Conservation (phyloP, 2,797 vertebrate species). For the Todus mexicanus region DNA sequence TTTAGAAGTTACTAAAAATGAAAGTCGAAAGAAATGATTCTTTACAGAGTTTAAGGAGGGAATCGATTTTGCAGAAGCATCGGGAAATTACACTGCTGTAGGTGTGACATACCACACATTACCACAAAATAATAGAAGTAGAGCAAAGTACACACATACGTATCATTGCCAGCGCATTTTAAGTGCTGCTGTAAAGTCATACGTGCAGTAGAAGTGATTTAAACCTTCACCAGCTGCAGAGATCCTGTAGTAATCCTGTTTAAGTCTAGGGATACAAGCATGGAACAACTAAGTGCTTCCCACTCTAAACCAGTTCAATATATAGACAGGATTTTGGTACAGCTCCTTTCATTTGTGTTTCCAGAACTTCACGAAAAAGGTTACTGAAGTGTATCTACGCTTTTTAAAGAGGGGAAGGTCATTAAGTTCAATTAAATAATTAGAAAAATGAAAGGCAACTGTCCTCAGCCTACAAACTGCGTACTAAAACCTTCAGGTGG, state of each 20-base stretch:
- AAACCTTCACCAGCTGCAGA: background rate
- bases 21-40: background rate
- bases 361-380: background rate
- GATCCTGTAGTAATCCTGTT: background rate
- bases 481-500: background rate
- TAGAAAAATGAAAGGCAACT: background rate
- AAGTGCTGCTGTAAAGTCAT: background rate
- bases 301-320: background rate
- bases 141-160: background rate
- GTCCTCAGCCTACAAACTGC: background rate
- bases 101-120: background rate
- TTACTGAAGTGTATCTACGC: background rate
- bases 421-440: background rate
- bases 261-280: background rate
- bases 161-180: background rate
- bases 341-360: background rate
- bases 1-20: background rate
- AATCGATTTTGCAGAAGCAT: background rate
- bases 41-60: background rate
- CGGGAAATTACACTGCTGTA: background rate
- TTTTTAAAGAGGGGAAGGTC: no score
- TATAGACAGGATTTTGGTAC: background rate
- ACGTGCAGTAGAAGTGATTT: accelerated
- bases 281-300: background rate
- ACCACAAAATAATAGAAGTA: background rate